Evolutionary conservation across 2,113 vertebrate species (phyloP).

Genomic region (Datnioides undecimradiatus): DNA sequence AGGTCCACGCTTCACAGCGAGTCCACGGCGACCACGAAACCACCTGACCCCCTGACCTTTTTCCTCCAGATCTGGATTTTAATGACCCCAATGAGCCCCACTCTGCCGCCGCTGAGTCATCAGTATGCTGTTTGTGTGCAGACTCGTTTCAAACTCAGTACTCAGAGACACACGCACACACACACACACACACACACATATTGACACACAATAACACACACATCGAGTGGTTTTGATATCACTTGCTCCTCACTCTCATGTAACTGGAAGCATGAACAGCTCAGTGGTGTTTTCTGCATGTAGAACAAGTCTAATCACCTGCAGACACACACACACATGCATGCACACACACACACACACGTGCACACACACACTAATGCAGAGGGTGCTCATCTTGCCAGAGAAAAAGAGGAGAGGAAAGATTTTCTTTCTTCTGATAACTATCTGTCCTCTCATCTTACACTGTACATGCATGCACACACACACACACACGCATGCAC

Average conservation of each 20-base stretch:
- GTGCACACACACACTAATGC: background rate
- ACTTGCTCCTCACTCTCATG: background rate
- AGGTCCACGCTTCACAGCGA: no score
- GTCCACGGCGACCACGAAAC: no score
- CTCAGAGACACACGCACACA: no score
- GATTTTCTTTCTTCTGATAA: conserved; percentile 61
- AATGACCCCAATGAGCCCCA: background rate
- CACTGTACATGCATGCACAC: background rate
- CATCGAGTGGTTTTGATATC: background rate
- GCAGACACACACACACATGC: background rate
- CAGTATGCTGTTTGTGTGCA: background rate
- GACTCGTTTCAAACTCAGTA: no score
- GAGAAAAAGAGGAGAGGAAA: conserved; percentile 38
- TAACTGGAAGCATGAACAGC: background rate
- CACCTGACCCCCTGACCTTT: conserved; percentile 3
- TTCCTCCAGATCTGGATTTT: background rate
- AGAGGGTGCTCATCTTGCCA: conserved; percentile 25
- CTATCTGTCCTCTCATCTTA: conserved; percentile 51
- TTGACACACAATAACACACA: background rate
- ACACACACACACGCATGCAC: conserved; percentile 18
- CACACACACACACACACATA: no score
- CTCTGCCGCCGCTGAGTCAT: background rate
- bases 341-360: conserved; percentile 5
- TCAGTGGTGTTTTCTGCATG: background rate
- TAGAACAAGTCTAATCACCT: conserved; percentile 3